phyloP scores from a whole-genome alignment of 2,888 invertebrate species.

The Ecliptopera silaceata region DNA sequence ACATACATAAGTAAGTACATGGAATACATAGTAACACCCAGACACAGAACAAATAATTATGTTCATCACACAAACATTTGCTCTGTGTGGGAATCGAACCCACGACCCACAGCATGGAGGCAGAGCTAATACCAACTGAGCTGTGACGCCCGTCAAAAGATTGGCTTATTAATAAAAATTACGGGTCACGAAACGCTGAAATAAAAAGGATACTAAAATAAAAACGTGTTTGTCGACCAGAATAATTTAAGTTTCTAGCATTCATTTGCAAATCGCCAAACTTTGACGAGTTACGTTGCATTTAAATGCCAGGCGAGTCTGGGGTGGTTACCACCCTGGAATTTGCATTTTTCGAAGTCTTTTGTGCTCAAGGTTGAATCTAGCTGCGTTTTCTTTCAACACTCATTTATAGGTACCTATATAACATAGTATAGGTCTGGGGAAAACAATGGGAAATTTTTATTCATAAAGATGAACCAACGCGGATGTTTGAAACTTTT shows the following conservation, averaged over 20 bases:
- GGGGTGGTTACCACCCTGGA: slow-evolving; percentile 45
- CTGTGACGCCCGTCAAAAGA: too few species aligned
- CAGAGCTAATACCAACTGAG: too few species aligned
- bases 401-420: slow-evolving; percentile 17
- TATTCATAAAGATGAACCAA: slow-evolving; percentile 43
- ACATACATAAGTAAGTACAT: too few species aligned
- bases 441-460: slow-evolving; percentile 35
- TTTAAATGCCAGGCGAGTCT: slow-evolving; percentile 61
- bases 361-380: slow-evolving; percentile 51
- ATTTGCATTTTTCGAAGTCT: slow-evolving; percentile 70
- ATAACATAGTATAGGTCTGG: slow-evolving; percentile 38
- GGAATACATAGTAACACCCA: too few species aligned
- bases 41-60: too few species aligned
- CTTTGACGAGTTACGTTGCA: slow-evolving; percentile 72
- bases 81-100: too few species aligned
- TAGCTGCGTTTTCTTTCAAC: slow-evolving; percentile 39
- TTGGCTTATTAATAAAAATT: too few species aligned
- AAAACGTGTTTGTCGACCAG: slow-evolving; percentile 21
- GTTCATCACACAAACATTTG: too few species aligned
- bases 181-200: neutral
- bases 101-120: too few species aligned
- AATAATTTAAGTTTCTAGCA: slow-evolving; percentile 47
- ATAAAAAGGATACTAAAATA: slow-evolving; percentile 13
- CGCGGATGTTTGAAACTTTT: slow-evolving; percentile 44
- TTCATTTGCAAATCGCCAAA: slow-evolving; percentile 67